Percentiles rank a stretch among this genome's conserved stretches.
phyloP scores from a whole-genome alignment of 2,888 invertebrate genomes.

The Ischnura elegans region DNA sequence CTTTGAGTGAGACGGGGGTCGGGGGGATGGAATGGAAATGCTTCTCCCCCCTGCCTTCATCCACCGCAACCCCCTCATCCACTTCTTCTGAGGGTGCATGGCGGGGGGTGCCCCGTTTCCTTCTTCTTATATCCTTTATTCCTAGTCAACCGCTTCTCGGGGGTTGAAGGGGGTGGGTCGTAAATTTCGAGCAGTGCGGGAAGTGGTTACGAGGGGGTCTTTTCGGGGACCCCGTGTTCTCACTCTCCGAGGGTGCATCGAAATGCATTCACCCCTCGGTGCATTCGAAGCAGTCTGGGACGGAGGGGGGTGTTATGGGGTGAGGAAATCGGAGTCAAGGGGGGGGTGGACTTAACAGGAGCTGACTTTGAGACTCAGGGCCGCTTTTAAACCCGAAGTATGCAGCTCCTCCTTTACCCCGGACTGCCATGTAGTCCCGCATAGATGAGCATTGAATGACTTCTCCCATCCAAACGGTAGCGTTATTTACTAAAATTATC shows the following conservation, averaged over 20 bases:
- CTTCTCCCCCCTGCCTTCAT: no score
- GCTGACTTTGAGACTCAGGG: not conserved
- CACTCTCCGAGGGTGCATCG: not conserved
- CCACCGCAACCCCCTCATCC: no score
- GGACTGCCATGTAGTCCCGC: no score
- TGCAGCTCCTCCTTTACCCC: not conserved
- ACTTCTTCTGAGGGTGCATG: no score
- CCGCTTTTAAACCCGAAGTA: not conserved
- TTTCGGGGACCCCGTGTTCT: not conserved
- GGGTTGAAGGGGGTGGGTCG: not conserved
- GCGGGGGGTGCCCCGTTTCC: not conserved
- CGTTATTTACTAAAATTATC: no score
- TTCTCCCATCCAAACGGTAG: no score
- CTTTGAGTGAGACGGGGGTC: no score
- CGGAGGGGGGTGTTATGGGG: not conserved
- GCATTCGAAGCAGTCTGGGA: not conserved
- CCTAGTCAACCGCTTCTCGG: not conserved
- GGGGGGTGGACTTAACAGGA: not conserved
- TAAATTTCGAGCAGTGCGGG: conserved; percentile 38
- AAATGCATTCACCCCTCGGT: not conserved
- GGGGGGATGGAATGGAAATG: no score
- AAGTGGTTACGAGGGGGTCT: not conserved
- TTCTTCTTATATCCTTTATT: conserved; percentile 17
- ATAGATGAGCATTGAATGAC: no score
- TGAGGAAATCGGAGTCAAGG: not conserved